Conservation (phyloP, 35 echinoderm and acorn worm species). For the Heliocidaris tuberculata region DNA sequence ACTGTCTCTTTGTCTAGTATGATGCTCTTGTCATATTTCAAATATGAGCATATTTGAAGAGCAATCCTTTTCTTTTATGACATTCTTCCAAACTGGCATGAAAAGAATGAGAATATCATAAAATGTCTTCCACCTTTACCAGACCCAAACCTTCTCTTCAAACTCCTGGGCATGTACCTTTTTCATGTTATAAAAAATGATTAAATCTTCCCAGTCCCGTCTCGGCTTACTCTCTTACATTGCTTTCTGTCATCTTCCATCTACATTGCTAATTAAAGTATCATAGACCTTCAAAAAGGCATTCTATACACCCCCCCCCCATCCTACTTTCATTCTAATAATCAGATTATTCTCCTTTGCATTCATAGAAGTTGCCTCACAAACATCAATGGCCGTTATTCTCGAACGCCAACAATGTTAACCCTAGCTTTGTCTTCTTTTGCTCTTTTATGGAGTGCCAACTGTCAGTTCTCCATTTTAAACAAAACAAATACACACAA, state of each 20-base stretch:
- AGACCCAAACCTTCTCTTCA: neutral
- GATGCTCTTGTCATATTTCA: no score
- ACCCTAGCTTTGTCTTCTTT: neutral
- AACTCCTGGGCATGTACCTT: neutral
- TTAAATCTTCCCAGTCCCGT: neutral
- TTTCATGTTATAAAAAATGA: constrained; percentile 5
- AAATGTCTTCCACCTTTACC: no score
- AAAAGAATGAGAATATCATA: no score
- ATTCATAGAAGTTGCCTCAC: neutral
- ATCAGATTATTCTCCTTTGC: neutral
- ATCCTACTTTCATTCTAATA: no score
- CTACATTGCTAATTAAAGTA: neutral
- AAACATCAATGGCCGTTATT: neutral
- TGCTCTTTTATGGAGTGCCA: neutral
- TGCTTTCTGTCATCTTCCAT: neutral
- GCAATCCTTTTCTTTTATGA: no score
- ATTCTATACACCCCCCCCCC: no score
- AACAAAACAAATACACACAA: neutral
- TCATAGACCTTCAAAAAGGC: neutral
- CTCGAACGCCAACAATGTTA: neutral
- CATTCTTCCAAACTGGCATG: no score
- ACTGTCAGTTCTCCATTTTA: neutral
- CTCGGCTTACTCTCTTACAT: neutral
- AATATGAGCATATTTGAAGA: no score
- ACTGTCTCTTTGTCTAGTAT: no score